Conservation (phyloP, 2,888 invertebrate species). For the Cryptocephalus moraei region DNA sequence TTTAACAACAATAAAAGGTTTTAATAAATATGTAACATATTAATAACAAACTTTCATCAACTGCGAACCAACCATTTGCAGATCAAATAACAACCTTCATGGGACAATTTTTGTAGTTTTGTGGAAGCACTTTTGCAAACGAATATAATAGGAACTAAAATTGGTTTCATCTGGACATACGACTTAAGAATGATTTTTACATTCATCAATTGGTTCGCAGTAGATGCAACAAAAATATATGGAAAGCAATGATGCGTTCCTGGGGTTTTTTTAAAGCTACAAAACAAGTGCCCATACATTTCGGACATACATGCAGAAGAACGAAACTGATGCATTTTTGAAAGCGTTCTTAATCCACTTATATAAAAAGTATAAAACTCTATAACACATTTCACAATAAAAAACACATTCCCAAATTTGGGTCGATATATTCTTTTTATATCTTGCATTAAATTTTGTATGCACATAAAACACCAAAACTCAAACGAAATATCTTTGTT, state of each 20-base stretch:
- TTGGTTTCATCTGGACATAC: no score
- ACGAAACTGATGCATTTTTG: not conserved
- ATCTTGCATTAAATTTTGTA: conserved; percentile 6
- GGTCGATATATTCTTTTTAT: conserved; percentile 1
- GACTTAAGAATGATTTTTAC: no score
- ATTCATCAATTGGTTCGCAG: not conserved
- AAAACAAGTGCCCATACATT: no score
- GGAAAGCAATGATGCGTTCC: conserved; percentile 13
- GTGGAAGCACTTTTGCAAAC: no score
- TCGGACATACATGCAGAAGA: no score
- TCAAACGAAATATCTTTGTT: conserved; percentile 2
- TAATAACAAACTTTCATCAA: not conserved
- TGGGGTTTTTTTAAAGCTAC: conserved; percentile 12
- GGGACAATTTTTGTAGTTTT: no score
- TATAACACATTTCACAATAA: conserved; percentile 11
- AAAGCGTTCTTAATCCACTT: conserved; percentile 13
- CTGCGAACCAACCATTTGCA: not conserved
- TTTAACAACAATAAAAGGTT: not conserved
- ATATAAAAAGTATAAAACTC: conserved; percentile 19
- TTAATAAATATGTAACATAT: not conserved
- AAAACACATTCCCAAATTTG: conserved; percentile 4
- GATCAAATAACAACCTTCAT: no score
- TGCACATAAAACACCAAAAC: conserved; percentile 15
- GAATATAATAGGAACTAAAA: no score
- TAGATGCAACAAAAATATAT: conserved; percentile 9